These are phyloP conservation scores for Epiperipatus broadwayi DNA, from an alignment of 2,888 invertebrate species.

Conservation along the genomic window DNA sequence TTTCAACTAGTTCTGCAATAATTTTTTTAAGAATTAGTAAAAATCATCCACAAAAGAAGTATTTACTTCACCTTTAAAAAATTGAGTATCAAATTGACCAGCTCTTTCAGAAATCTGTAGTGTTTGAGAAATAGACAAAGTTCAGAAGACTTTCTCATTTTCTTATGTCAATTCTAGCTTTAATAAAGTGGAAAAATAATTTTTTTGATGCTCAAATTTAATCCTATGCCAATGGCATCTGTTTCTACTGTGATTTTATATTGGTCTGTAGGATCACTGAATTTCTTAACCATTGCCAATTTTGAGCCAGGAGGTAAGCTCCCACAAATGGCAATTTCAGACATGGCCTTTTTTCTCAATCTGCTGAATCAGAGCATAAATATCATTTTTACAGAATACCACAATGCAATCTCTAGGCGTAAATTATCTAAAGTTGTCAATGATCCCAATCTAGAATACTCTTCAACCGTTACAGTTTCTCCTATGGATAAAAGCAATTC, in stretches of 20 bases:
- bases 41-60: too few relatives aligned
- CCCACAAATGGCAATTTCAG: constrained; percentile 97
- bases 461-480: constrained; percentile 72
- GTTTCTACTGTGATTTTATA: constrained; percentile 94
- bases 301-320: constrained; percentile 93
- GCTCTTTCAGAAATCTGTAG: constrained; percentile 82
- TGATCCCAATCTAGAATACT: too few relatives aligned
- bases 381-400: constrained; percentile 92
- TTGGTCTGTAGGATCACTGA: constrained; percentile 79
- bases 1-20: constrained; percentile 45
- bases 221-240: constrained; percentile 94
- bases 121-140: constrained; percentile 73
- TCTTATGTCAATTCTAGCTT: constrained; percentile 71
- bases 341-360: constrained; percentile 50
- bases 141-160: constrained; percentile 75
- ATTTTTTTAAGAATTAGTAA: constrained; percentile 50
- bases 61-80: constrained; percentile 31
- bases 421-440: constrained; percentile 56
- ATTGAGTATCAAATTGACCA: constrained; percentile 42
- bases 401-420: constrained; percentile 93
- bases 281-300: constrained; percentile 84
- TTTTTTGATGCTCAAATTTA: constrained; percentile 87
- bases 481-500: constrained; percentile 58
- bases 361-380: constrained; percentile 67
- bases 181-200: constrained; percentile 81